phyloP scores from a whole-genome alignment of 2,888 invertebrate genomes.

The Philopedon plagiatum region DNA sequence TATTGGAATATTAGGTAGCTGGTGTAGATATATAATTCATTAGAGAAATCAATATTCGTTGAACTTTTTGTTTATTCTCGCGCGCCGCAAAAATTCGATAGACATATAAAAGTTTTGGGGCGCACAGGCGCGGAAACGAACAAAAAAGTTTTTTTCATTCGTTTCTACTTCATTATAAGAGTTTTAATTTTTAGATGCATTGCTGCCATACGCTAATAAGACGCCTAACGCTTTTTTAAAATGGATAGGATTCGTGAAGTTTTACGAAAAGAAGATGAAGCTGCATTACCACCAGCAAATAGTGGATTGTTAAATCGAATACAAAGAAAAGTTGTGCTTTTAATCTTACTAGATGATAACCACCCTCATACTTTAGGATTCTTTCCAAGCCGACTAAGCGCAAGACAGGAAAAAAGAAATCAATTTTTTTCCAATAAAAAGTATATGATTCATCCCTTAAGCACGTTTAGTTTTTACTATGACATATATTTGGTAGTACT shows the following conservation, averaged over 20 bases:
- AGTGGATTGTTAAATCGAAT: background rate
- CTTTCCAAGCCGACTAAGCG: constrained; percentile 1
- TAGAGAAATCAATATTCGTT: no score
- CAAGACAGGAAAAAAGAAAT: constrained; percentile 6
- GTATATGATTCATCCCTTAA: constrained; percentile 23
- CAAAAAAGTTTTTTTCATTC: no score
- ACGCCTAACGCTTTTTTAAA: no score
- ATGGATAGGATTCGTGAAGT: background rate
- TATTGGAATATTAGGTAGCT: no score
- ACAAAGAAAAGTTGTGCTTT: background rate
- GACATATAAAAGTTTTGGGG: no score
- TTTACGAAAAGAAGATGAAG: background rate
- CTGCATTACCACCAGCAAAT: background rate
- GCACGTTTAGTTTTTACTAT: constrained; percentile 8
- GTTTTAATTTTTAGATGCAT: no score
- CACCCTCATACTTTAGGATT: background rate
- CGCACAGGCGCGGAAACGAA: no score
- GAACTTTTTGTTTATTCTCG: no score
- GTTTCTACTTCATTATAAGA: no score
- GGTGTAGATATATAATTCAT: no score
- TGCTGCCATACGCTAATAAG: no score
- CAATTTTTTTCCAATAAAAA: constrained; percentile 5
- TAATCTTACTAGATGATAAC: background rate
- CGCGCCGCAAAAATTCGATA: no score
- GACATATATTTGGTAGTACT: background rate